phyloP scores from a whole-genome alignment of 2,797 vertebrate species.

The Sebastes minor region DNA sequence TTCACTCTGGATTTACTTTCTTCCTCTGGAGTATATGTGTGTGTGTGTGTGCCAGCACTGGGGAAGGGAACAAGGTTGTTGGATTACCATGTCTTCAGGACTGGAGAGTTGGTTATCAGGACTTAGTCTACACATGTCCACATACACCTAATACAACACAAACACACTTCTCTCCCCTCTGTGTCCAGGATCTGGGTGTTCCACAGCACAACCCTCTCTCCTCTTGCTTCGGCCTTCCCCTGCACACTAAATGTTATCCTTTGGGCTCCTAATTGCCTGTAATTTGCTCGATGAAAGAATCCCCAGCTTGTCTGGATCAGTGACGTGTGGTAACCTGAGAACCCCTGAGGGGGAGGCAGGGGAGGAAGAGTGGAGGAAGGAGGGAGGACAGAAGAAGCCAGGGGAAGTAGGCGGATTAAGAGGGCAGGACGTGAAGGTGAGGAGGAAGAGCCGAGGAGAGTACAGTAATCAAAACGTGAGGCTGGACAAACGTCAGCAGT shows the following conservation, averaged over 20 bases:
- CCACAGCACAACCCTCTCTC: conserved; percentile 55
- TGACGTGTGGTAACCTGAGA: conserved; percentile 81
- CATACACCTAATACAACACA: conserved; percentile 48
- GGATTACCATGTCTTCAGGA: conserved; percentile 52
- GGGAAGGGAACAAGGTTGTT: conserved; percentile 23
- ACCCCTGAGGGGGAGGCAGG: conserved; percentile 56
- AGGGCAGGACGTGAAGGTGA: conserved; percentile 64
- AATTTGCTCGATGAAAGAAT: conserved; percentile 80
- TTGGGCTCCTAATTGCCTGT: conserved; percentile 84
- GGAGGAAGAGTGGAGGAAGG: conserved; percentile 50
- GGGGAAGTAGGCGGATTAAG: conserved; percentile 66
- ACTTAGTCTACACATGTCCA: conserved; percentile 59
- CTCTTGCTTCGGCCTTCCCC: conserved; percentile 76
- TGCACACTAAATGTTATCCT: conserved; percentile 79
- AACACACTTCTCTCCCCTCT: conserved; percentile 5
- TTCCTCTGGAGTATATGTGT: not conserved
- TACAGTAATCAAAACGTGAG: conserved; percentile 16
- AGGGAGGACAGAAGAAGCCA: conserved; percentile 54
- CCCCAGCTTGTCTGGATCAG: conserved; percentile 74
- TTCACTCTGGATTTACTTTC: conserved; percentile 8
- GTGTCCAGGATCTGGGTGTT: conserved; percentile 61
- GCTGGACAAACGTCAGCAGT: not conserved
- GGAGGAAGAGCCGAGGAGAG: conserved; percentile 41
- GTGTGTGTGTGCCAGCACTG: conserved; percentile 4
- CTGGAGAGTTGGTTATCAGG: conserved; percentile 71